These are phyloP conservation scores for Calameuta filiformis DNA, from an alignment of 2,888 invertebrate species.

Conservation along the genomic window DNA sequence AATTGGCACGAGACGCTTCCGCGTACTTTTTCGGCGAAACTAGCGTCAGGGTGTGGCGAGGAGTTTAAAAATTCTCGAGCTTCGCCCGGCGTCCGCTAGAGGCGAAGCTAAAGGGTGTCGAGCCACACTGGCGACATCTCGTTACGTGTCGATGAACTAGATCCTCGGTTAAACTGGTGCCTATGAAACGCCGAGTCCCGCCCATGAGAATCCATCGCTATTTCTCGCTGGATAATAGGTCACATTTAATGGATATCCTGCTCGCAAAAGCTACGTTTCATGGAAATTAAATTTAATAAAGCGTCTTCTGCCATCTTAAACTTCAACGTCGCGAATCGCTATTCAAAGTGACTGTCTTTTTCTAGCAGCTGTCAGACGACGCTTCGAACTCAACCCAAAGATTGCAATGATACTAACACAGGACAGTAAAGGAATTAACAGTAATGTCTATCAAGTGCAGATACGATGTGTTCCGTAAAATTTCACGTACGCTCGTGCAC, in stretches of 20 bases:
- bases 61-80: slow-evolving; percentile 42
- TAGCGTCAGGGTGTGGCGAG: slow-evolving; percentile 53
- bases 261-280: not conserved
- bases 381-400: not conserved
- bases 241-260: not conserved
- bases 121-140: slow-evolving; percentile 15
- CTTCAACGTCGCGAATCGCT: not conserved
- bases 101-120: slow-evolving; percentile 15
- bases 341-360: not conserved
- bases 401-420: not conserved
- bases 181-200: not conserved
- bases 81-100: slow-evolving; percentile 47
- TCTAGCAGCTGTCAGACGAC: too few relatives aligned
- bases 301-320: too few relatives aligned
- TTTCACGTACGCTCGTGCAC: not conserved
- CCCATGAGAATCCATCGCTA: not conserved
- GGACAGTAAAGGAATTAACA: not conserved
- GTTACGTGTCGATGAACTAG: not conserved
- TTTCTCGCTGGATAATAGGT: not conserved
- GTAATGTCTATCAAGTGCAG: not conserved
- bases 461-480: not conserved
- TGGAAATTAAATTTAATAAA: not conserved
- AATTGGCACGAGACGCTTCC: slow-evolving; percentile 19
- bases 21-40: slow-evolving; percentile 9
- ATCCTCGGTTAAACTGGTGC: not conserved